A percentile compares a stretch with the other conserved stretches of the same genome.
phyloP scores from a whole-genome alignment of 2,113 vertebrate genomes.

The Sceloporus tristichus region DNA sequence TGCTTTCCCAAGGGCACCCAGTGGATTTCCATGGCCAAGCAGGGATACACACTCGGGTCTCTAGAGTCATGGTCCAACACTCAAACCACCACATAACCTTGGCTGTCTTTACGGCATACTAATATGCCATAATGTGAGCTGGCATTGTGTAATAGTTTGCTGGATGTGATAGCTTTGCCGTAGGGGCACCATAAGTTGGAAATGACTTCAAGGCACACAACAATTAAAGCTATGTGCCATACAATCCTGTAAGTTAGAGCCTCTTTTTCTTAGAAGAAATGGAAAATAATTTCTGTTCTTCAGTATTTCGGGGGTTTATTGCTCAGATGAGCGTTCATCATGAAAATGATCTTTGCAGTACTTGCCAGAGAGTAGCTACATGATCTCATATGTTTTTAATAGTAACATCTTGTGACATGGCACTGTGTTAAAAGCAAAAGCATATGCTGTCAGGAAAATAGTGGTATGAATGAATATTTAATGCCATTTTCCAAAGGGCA shows the following conservation, averaged over 20 bases:
- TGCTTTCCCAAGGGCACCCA: too few species aligned
- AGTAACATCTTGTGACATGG: background rate
- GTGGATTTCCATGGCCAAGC: too few species aligned
- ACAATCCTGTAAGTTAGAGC: background rate
- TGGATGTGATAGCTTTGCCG: too few species aligned
- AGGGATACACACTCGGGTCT: too few species aligned
- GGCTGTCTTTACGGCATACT: too few species aligned
- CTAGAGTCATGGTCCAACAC: too few species aligned
- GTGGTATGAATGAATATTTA: conserved; percentile 15
- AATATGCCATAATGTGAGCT: too few species aligned
- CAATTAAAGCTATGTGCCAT: background rate
- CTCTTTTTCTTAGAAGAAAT: background rate
- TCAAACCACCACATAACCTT: too few species aligned
- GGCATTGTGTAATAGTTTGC: too few species aligned
- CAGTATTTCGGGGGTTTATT: background rate
- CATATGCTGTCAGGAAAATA: background rate
- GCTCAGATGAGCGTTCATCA: background rate
- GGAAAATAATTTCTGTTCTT: background rate
- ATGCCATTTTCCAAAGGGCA: background rate
- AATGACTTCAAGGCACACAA: too few species aligned
- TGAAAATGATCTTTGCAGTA: background rate
- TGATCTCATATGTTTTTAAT: conserved; percentile 17
- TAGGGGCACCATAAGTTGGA: too few species aligned
- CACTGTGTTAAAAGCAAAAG: background rate
- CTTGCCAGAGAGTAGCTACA: background rate